Conservation (phyloP, 2,888 invertebrate species). For the Platycheirus rosarum region DNA sequence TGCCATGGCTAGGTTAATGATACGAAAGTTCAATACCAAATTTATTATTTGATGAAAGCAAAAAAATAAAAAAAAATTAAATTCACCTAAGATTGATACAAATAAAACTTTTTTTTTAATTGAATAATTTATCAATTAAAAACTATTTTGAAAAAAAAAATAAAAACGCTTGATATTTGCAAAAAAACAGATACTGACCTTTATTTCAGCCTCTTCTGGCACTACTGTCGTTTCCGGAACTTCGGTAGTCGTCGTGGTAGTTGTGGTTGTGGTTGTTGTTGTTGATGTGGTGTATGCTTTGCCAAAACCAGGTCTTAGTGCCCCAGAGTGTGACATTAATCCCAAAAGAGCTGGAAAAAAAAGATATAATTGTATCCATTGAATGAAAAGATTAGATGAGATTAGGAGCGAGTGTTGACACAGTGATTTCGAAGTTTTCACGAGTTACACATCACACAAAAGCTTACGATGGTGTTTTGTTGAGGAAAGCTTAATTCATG, state of each 20-base stretch:
- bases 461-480: not conserved
- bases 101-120: no score
- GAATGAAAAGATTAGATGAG: constrained; percentile 1
- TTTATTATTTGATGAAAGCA: not conserved
- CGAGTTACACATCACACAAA: not conserved
- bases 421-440: constrained; percentile 2
- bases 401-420: constrained; percentile 9
- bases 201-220: constrained; percentile 75
- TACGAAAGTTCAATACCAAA: constrained; percentile 15
- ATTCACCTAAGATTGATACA: no score
- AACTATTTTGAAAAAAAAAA: not conserved
- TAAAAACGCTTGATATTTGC: not conserved
- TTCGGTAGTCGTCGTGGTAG: constrained; percentile 83
- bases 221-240: constrained; percentile 71
- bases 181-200: constrained; percentile 47
- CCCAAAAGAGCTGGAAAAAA: constrained; percentile 82
- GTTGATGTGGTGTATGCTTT: constrained; percentile 79
- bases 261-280: constrained; percentile 82
- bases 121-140: no score
- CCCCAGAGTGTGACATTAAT: constrained; percentile 84
- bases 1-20: constrained; percentile 26
- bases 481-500: no score
- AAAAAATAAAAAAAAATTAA: no score
- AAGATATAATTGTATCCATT: not conserved
- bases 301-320: constrained; percentile 85